A percentile compares a stretch with the other conserved stretches of the same genome.
phyloP scores from a whole-genome alignment of 2,888 invertebrate genomes.

The Epistrophe grossulariae region DNA sequence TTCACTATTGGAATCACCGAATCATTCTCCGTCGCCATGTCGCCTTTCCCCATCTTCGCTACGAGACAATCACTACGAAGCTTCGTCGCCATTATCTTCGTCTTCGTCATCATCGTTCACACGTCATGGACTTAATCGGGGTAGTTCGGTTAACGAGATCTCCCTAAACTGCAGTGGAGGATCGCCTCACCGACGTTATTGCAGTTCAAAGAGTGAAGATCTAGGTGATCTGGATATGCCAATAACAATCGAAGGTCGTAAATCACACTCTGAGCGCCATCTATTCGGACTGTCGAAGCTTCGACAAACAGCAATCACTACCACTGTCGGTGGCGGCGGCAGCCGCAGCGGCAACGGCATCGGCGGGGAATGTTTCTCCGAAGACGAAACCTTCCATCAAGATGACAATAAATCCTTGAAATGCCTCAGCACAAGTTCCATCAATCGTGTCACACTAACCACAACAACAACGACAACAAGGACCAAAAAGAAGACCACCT shows the following conservation, averaged over 20 bases:
- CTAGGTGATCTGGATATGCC: conserved; percentile 80
- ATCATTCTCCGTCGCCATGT: conserved; percentile 78
- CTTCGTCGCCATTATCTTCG: conserved; percentile 78
- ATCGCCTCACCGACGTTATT: conserved; percentile 78
- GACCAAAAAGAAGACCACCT: conserved; percentile 83
- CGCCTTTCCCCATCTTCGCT: conserved; percentile 81
- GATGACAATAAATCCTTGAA: conserved; percentile 82
- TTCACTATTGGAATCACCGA: conserved; percentile 82
- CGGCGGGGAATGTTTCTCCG: conserved; percentile 78
- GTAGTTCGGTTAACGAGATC: conserved; percentile 79
- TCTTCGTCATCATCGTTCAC: conserved; percentile 79
- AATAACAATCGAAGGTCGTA: conserved; percentile 81
- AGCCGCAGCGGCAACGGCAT: not conserved
- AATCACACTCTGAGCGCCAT: conserved; percentile 82
- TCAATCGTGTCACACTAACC: conserved; percentile 80
- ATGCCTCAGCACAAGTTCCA: conserved; percentile 82
- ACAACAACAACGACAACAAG: conserved; percentile 77
- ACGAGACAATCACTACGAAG: conserved; percentile 82
- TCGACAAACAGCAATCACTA: conserved; percentile 83
- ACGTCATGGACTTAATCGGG: conserved; percentile 79
- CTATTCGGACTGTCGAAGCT: conserved; percentile 81
- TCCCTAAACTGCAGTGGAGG: conserved; percentile 70
- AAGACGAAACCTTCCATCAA: conserved; percentile 82
- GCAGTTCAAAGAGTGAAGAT: conserved; percentile 82
- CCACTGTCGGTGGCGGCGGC: conserved; percentile 77